Evolutionary conservation across 2,888 invertebrate genomes (phyloP), one percentile per base, ranked within the genome.

Genomic region (Ypsolopha sequella): DNA sequence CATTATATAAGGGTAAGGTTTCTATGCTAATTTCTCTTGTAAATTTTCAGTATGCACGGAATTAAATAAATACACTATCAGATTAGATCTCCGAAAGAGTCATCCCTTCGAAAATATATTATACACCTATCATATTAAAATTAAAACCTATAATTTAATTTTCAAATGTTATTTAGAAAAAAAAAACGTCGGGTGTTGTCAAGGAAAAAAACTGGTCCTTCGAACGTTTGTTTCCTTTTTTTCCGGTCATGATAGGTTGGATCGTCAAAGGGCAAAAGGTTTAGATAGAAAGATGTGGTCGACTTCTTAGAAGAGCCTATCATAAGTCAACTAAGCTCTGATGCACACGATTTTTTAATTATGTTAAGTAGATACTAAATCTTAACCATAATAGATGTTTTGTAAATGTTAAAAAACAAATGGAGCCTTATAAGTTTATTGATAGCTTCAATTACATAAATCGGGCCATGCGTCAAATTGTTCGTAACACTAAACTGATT

Each of bases 131-230:
- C 82, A 76, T 81, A 86, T 85, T 82, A 84, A 80, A 82, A 80
- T 81, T 82, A 82, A 78, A 84, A 79, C 80, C 81, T 80, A 80
- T 85, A 86, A 86, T 85, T 85, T 81, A 85, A 84, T 86, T 84
- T 86, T 79, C 71, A 69, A 79, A 80, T 77, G 70, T 73, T 67
- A 68, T 63, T 55, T 55, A 65, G 74, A 68, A 82, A 82, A 80
- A 82, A 81, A 70, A 64, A 63, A 73, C 63, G 68, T 68, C 68
- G 73, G 76, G 76, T 79, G 78, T 75, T 79, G 80, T 77, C 76
- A 79, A 80, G 69, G 76, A 68, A 73, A 81, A 81, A 77, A 78
- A 65, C 60, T 65, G 69, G 79, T 76, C 77, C 76, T 78, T 71
- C 70, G 74, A 49, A 43, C 43, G 36, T 51, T 51, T 38, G 51